Conservation (phyloP, 2,888 invertebrate species). For the Watsonalla binaria region DNA sequence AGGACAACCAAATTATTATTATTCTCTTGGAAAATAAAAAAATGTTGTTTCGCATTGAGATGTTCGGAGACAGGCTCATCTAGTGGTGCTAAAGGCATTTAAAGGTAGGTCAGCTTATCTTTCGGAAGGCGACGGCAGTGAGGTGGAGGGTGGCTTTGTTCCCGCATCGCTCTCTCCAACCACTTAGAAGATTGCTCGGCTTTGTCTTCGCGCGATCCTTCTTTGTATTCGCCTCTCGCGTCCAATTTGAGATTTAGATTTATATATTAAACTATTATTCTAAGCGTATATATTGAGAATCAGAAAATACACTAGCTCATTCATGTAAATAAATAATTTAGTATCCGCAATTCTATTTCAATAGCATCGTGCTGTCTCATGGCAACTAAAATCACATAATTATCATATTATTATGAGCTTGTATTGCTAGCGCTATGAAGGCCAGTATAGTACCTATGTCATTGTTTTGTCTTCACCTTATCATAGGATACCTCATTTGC, state of each 20-base stretch:
- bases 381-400: too few relatives aligned
- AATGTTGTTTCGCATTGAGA: too few relatives aligned
- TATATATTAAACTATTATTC: constrained; percentile 22
- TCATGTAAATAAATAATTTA: too few relatives aligned
- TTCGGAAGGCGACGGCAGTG: constrained; percentile 22
- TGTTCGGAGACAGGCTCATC: constrained; percentile 25
- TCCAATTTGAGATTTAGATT: constrained; percentile 53
- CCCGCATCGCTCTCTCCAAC: constrained; percentile 52
- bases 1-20: too few relatives aligned
- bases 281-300: too few relatives aligned
- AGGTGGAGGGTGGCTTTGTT: constrained; percentile 50
- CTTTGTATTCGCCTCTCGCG: constrained; percentile 51
- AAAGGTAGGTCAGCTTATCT: constrained; percentile 61
- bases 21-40: too few relatives aligned
- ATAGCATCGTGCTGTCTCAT: too few relatives aligned
- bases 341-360: too few relatives aligned
- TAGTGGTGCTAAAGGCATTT: constrained; percentile 55
- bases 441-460: background rate
- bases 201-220: constrained; percentile 63
- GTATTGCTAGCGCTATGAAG: too few relatives aligned
- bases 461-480: constrained; percentile 1
- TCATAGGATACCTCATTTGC: constrained; percentile 2
- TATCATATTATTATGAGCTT: too few relatives aligned
- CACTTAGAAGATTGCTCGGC: constrained; percentile 73
- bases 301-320: too few relatives aligned